Base-by-base conservation (phyloP, 2,888 invertebrate genomes). In the Eulithis prunata region DNA sequence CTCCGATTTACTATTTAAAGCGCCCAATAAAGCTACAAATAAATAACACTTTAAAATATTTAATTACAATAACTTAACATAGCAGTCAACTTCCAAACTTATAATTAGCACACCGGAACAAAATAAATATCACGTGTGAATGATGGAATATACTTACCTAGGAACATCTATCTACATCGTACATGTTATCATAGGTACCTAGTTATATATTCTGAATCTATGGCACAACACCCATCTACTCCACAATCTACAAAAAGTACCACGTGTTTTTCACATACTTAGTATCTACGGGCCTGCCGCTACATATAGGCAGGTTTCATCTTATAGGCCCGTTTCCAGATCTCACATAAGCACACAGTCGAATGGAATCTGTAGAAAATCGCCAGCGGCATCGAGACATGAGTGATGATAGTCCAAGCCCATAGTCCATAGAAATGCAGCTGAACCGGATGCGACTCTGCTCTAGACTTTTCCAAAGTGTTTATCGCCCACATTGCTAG, bases 341-440 rank as follows among this genome's bases (percentile, higher is more conserved):
- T 98, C 89, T 98, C 98, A 86, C 98, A 98, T 66, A 99, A 94
- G 83, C 98, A 98, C 2, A 99, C 98, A 0, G 98, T 98, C 52
- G 98, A 98, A 85, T 98, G 98, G 89, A 98, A 98, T 68, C 98
- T 94, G 90, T 98, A 98, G 90, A 98, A 98, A 70, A 98, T 98
- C 1, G 98, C 98, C 78, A 96, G 79, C 0, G 98, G 98, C 96
- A 98, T 98, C 1, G 97, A 97, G 1, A 98, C 97, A 82, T 98
- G 98, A 0, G 97, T 98, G 68, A 98, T 98, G 68, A 98, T 98
- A 12, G 98, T 98, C 98, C 98, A 98, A 43, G 98, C 98, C 98
- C 98, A 98, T 47, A 97, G 92, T 0, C 98, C 98, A 79, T 98
- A 98, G 89, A 98, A 98, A 81, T 97, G 96, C 73, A 98, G 89